A percentile compares a stretch with the other conserved stretches of the same genome.
These are phyloP conservation scores for Trididemnum nubilum DNA, from an alignment of 23 tunicate species.

Conservation along the genomic window DNA sequence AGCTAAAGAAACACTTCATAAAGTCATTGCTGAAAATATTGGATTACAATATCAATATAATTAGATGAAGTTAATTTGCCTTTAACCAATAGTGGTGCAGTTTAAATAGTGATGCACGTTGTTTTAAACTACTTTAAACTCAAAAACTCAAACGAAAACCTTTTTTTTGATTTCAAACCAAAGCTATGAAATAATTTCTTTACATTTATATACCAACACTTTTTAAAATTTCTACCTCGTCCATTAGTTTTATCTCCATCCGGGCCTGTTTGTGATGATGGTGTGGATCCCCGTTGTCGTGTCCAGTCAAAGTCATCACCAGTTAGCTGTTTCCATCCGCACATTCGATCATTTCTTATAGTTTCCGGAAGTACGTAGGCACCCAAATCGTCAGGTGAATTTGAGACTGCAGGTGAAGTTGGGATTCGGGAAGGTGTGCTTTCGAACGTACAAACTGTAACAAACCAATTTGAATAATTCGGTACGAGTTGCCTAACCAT, in stretches of 20 bases:
- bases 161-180: too few species aligned
- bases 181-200: too few species aligned
- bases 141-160: too few species aligned
- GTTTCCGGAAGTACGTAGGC: neutral
- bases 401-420: neutral
- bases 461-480: neutral
- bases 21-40: too few species aligned
- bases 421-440: neutral
- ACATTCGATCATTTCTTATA: neutral
- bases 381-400: neutral
- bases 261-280: constrained; percentile 62
- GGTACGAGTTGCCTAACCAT: constrained; percentile 71
- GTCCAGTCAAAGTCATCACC: neutral
- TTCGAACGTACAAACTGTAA: neutral
- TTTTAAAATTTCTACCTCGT: neutral
- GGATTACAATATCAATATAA: too few species aligned
- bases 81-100: too few species aligned
- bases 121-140: too few species aligned
- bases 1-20: too few species aligned
- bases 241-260: constrained; percentile 68
- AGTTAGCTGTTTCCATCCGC: neutral
- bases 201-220: too few species aligned
- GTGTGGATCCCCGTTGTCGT: neutral
- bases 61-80: too few species aligned
- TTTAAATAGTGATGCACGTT: too few species aligned